Percentiles rank a stretch among this genome's conserved stretches.
These are phyloP conservation scores for Naja naja DNA, from an alignment of 2,113 vertebrate genomes.

Conservation along the genomic window DNA sequence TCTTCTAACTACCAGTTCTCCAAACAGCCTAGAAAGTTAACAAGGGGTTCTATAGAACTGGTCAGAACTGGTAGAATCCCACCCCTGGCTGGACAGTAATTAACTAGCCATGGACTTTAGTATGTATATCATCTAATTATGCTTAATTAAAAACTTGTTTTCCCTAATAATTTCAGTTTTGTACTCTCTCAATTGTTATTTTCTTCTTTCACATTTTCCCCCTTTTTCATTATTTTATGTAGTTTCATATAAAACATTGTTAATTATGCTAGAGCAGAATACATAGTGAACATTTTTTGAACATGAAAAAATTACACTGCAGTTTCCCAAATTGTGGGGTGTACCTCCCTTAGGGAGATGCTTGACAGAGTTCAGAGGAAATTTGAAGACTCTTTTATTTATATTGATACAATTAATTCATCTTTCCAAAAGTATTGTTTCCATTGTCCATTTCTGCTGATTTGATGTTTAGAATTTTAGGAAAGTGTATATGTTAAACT, in stretches of 20 bases:
- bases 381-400: neutral
- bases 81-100: neutral
- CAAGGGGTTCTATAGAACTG: no score
- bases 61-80: no score
- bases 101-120: neutral
- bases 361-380: neutral
- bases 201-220: neutral
- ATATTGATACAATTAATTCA: neutral
- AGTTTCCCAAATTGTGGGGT: neutral
- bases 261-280: neutral
- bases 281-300: neutral
- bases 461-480: neutral
- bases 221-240: neutral
- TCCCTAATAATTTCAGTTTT: neutral
- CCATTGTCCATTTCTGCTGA: neutral
- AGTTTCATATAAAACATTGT: neutral
- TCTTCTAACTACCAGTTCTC: no score
- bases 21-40: no score
- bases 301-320: neutral
- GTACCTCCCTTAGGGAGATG: neutral
- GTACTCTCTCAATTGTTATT: neutral
- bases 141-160: neutral
- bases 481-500: neutral
- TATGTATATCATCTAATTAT: neutral
- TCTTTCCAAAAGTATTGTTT: neutral